Base-by-base conservation (phyloP, 2,797 vertebrate genomes). In the Phylloscopus collybita region DNA sequence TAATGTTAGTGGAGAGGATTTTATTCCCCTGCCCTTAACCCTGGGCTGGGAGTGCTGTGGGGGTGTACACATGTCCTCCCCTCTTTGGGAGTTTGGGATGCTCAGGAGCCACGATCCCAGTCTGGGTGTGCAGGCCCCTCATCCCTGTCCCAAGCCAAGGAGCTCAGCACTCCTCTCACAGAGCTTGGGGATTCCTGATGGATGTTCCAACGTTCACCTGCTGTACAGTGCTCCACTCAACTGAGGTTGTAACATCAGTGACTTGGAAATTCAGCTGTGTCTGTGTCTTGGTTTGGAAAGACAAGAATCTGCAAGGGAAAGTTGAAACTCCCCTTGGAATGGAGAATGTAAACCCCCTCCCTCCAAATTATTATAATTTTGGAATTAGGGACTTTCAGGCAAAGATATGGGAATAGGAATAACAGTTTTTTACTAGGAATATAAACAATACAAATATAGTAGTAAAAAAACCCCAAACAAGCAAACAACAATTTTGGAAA, bases 111-210 rank as follows among this genome's bases (percentile, higher is more conserved):
- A 0, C 1, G 34, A 22, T 47, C 61, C 22, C 23, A 0, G 8
- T 2, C 40, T 0, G 16, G 38, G 15, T 6, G 34, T 9, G 71
- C 26, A 7, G 1, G 0, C 27, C 8, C 19, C 1, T 1, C 30
- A 0, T 29, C 40, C 34, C 38, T 45, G 6, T 13, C 29, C 0
- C 1, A 11, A 20, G 38, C 22, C 40, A 3, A 0, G 1, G 59
- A 5, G 30, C 4, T n/a, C 57, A 3, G 18, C 36, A 1, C 2
- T 4, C 29, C 2, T 27, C 36, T 23, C 3, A 0, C 7, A 0
- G 4, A 3, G 11, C 1, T 6, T 2, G 66, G 54, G 23, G 74
- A 6, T 20, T 11, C 2, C 62, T 0, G 26, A 7, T 1, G 12
- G 18, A 0, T 19, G 23, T 21, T 8, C 11, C 61, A 51, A 6